Base-by-base conservation (phyloP, 2,113 vertebrate genomes). In the Mormyrus lacerda region DNA sequence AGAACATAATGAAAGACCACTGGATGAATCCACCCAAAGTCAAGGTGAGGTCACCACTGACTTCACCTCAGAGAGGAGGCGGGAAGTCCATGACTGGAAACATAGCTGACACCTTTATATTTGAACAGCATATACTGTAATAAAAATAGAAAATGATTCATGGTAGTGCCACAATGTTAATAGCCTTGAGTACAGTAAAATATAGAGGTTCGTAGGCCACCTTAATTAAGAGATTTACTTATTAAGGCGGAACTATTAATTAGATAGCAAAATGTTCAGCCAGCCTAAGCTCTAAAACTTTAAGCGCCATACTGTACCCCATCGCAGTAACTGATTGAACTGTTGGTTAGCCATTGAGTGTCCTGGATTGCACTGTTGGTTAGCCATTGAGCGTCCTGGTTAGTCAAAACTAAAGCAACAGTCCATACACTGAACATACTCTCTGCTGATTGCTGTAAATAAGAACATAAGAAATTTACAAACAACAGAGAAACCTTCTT, bases 1-100 rank as follows among this genome's bases (percentile, higher is more conserved):
- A 96, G 11, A 95, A 93, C 90, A 95, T 98, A 21, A 96, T 96
- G 58, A 91, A 92, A 85, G 94, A 97, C 90, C 96, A 99, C 94
- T 98, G 97, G 98, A 97, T 98, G 95, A 98, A 97, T 93, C 98
- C 98, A 3, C 94, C 96, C 3, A 97, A 97, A 95, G 97, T 98
- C 91, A 97, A 98, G 97, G 98, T 98, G 90, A 94, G 97, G 95
- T 92, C 87, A 79, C 31, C 47, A 44, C 69, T 55, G 55, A 69
- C 19, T 65, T 88, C 21, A 27, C 51, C 85, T 87, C 82, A 47
- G 51, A 35, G 69, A 6, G 69, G 69, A 76, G 13, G 27, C 31
- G 6, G 3, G 69, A 39, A 15, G 69, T 17, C 69, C 17, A 7
- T 39, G 73, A 79, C 73, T 79, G 35, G 31, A 79, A 42, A 79